A percentile compares a stretch with the other conserved stretches of the same genome.
These are phyloP conservation scores for Drosophila mulleri DNA, from an alignment of 2,888 invertebrate species.

Conservation along the genomic window DNA sequence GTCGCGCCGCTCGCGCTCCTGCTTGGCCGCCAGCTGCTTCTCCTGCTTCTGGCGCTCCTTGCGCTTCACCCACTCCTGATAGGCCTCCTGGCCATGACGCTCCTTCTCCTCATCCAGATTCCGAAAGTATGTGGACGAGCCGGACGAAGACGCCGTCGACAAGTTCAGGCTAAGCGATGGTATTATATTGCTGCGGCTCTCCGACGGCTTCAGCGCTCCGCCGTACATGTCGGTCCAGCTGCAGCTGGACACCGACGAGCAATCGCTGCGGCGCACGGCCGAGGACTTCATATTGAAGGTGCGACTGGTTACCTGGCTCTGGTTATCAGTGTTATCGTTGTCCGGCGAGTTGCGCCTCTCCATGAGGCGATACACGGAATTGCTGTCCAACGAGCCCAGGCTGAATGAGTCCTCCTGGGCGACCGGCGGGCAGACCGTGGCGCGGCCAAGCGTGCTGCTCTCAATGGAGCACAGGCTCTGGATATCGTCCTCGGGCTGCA, in stretches of 20 bases:
- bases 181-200: slow-evolving; percentile 66
- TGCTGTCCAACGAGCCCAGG: slow-evolving; percentile 21
- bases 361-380: background rate
- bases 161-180: slow-evolving; percentile 78
- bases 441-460: slow-evolving; percentile 6
- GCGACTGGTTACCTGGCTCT: slow-evolving; percentile 45
- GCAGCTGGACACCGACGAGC: slow-evolving; percentile 55
- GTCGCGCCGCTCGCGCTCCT: slow-evolving; percentile 70
- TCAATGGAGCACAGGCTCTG: slow-evolving; percentile 24
- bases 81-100: slow-evolving; percentile 66
- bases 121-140: slow-evolving; percentile 52
- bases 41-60: slow-evolving; percentile 71
- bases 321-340: slow-evolving; percentile 5
- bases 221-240: slow-evolving; percentile 66
- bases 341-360: background rate
- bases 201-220: slow-evolving; percentile 48
- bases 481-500: slow-evolving; percentile 15
- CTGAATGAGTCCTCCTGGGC: slow-evolving; percentile 30
- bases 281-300: slow-evolving; percentile 47
- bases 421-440: background rate
- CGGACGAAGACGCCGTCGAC: slow-evolving; percentile 56
- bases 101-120: slow-evolving; percentile 44
- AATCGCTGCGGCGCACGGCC: slow-evolving; percentile 33
- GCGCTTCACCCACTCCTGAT: slow-evolving; percentile 81
- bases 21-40: slow-evolving; percentile 58